These are phyloP conservation scores for Diachasma alloeum DNA, from an alignment of 1,140 invertebrate genomes.

Conservation along the genomic window DNA sequence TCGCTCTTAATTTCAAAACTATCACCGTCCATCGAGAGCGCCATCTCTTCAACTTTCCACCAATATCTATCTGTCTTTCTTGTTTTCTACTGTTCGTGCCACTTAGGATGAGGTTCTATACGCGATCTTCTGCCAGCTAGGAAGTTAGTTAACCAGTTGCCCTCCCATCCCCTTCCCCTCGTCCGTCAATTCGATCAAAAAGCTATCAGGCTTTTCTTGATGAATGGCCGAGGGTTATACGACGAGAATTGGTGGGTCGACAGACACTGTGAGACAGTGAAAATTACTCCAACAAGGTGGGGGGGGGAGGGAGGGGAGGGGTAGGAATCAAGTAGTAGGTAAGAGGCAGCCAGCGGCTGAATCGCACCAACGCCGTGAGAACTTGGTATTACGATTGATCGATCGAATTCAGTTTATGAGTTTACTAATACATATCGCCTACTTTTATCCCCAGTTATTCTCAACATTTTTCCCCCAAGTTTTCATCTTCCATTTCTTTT, in stretches of 20 bases:
- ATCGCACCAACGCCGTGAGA: no score
- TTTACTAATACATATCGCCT: neutral
- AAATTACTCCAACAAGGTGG: neutral
- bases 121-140: constrained; percentile 11
- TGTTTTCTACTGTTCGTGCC: neutral
- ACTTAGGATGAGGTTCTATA: neutral
- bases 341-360: neutral
- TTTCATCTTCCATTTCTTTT: neutral
- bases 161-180: neutral
- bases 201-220: constrained; percentile 36
- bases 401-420: neutral
- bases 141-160: constrained; percentile 29
- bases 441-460: neutral
- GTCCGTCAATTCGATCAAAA: constrained; percentile 36
- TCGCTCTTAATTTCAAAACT: constrained; percentile 25
- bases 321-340: neutral
- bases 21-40: neutral
- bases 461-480: neutral
- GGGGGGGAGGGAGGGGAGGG: no score
- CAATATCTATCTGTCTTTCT: constrained; percentile 4
- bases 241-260: neutral
- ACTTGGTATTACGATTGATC: neutral
- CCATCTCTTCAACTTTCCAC: neutral
- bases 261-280: neutral
- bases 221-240: constrained; percentile 30